These are phyloP conservation scores for Percopsis transmontana DNA, from an alignment of 2,113 vertebrate genomes.

Conservation along the genomic window DNA sequence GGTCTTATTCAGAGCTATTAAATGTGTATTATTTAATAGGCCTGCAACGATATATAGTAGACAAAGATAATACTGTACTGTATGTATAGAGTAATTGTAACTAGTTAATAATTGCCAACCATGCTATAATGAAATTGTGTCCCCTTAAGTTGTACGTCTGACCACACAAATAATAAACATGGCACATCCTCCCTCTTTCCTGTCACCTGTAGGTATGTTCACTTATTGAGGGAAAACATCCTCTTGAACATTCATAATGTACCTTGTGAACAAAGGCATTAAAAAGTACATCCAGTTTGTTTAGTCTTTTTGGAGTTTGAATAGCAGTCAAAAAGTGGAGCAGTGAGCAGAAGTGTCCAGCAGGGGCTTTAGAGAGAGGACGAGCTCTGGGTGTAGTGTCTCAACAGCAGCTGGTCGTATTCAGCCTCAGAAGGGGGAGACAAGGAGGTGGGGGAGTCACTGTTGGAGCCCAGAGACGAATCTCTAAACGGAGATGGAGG, in stretches of 20 bases:
- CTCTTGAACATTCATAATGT: conserved; percentile 22
- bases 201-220: conserved; percentile 9
- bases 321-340: background rate
- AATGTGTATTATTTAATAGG: no score
- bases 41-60: no score
- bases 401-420: conserved; percentile 91
- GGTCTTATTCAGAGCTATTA: no score
- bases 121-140: background rate
- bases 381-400: conserved; percentile 97
- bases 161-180: background rate
- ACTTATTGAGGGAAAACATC: conserved; percentile 22
- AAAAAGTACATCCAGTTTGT: conserved; percentile 14
- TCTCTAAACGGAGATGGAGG: conserved; percentile 97
- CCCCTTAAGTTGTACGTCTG: background rate
- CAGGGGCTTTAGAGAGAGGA: conserved; percentile 87
- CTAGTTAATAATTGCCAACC: background rate
- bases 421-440: conserved; percentile 89
- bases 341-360: background rate
- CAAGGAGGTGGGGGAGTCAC: conserved; percentile 85
- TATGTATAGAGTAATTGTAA: conserved; percentile 5
- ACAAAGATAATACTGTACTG: background rate
- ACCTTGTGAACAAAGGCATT: conserved; percentile 39
- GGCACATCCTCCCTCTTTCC: background rate
- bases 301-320: background rate
- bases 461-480: conserved; percentile 87